These are phyloP conservation scores for Palythoa grandiflora DNA, from an alignment of 92 coral and sea anemone species.

Conservation along the genomic window DNA sequence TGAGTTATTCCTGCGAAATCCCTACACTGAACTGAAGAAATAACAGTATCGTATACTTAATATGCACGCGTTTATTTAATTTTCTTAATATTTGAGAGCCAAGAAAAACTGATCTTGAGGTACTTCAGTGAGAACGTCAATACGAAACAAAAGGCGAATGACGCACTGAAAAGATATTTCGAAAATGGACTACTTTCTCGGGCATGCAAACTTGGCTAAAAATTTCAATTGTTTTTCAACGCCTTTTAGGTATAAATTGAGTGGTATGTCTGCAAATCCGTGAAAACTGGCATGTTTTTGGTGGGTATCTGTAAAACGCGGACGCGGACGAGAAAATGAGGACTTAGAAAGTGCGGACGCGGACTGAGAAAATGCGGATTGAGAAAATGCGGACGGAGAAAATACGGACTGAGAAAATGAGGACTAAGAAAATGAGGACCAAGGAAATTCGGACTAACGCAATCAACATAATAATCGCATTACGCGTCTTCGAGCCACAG, in stretches of 20 bases:
- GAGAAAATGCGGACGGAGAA: too few relatives aligned
- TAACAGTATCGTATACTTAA: conserved; percentile 1
- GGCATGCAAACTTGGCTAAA: neutral
- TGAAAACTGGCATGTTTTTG: neutral
- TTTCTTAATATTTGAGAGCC: neutral
- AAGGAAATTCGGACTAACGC: too few relatives aligned
- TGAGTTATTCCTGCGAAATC: conserved; percentile 14
- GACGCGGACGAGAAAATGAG: too few relatives aligned
- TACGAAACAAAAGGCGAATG: conserved; percentile 3
- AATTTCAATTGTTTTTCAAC: neutral
- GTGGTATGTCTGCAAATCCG: neutral
- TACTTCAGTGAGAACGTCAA: conserved; percentile 1
- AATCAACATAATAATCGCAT: too few relatives aligned
- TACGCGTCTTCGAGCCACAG: too few relatives aligned
- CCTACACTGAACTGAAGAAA: conserved; percentile 9
- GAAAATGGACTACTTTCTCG: neutral
- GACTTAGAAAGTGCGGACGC: too few relatives aligned
- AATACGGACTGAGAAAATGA: too few relatives aligned
- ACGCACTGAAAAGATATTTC: conserved; percentile 5
- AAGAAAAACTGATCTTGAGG: conserved; percentile 11
- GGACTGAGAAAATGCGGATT: too few relatives aligned
- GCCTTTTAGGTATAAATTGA: neutral
- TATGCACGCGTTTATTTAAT: conserved; percentile 10
- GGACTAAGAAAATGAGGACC: too few relatives aligned
- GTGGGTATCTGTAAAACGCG: too few relatives aligned